Conservation (phyloP, 2,113 vertebrate species). For the Rafetus swinhoei region DNA sequence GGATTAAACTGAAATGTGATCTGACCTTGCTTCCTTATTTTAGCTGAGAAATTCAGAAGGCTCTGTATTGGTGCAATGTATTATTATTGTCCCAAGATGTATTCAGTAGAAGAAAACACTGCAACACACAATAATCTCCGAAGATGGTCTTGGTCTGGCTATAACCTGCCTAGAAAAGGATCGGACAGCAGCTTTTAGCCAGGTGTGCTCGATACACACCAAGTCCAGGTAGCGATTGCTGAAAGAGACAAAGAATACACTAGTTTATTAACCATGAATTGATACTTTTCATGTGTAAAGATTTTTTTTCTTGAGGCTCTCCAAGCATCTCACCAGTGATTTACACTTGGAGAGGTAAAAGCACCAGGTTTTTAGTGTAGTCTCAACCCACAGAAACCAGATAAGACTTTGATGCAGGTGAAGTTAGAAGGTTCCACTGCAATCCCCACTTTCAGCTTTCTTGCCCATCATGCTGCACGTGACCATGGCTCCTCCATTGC, state of each 20-base stretch:
- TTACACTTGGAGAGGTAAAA: neutral
- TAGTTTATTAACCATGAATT: neutral
- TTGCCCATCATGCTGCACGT: neutral
- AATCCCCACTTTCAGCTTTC: neutral
- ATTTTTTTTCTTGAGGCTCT: neutral
- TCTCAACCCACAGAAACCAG: neutral
- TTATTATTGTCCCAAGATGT: neutral
- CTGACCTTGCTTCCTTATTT: conserved; percentile 20
- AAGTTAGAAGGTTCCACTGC: neutral
- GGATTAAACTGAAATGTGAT: conserved; percentile 3
- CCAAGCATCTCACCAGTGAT: neutral
- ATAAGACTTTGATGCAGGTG: fast-evolving
- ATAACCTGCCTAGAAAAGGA: neutral
- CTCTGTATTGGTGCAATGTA: neutral
- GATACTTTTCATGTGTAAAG: neutral
- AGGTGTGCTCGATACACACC: neutral
- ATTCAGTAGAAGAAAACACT: neutral
- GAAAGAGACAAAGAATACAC: neutral
- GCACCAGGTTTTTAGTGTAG: neutral
- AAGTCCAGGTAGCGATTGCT: neutral
- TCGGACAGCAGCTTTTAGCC: neutral
- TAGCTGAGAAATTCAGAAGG: neutral
- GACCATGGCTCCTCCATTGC: neutral
- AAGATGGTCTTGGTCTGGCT: neutral
- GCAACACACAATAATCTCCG: neutral